These are phyloP conservation scores for Petroica traversi DNA, from an alignment of 2,113 vertebrate genomes.

Conservation along the genomic window DNA sequence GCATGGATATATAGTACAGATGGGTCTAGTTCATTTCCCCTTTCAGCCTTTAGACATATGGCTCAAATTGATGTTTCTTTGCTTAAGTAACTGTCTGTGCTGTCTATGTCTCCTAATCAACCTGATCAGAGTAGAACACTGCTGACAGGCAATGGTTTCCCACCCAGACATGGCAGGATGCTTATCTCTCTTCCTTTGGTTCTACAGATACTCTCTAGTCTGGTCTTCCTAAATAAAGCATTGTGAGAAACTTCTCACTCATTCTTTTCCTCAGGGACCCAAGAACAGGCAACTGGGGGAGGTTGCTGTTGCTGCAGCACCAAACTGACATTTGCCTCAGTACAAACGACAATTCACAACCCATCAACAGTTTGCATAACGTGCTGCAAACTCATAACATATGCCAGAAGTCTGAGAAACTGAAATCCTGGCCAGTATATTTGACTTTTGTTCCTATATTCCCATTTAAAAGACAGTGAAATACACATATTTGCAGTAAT, in stretches of 20 bases:
- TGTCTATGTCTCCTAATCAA: neutral
- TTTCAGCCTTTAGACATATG: neutral
- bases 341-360: neutral
- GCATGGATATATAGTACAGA: neutral
- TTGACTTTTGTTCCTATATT: neutral
- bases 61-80: neutral
- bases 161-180: neutral
- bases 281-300: neutral
- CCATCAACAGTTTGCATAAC: neutral
- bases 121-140: neutral
- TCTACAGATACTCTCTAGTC: neutral
- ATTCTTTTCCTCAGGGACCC: neutral
- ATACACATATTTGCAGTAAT: neutral
- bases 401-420: neutral
- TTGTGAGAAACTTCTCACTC: neutral
- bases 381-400: neutral
- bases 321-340: accelerated
- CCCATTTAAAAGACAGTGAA: neutral
- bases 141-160: neutral
- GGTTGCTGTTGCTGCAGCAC: accelerated
- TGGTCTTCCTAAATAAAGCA: neutral
- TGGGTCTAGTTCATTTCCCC: neutral
- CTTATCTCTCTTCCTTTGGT: neutral
- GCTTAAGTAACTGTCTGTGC: neutral
- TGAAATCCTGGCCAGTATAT: neutral